phyloP scores from a whole-genome alignment of 2,113 vertebrate species.

The Solenodon paradoxus region DNA sequence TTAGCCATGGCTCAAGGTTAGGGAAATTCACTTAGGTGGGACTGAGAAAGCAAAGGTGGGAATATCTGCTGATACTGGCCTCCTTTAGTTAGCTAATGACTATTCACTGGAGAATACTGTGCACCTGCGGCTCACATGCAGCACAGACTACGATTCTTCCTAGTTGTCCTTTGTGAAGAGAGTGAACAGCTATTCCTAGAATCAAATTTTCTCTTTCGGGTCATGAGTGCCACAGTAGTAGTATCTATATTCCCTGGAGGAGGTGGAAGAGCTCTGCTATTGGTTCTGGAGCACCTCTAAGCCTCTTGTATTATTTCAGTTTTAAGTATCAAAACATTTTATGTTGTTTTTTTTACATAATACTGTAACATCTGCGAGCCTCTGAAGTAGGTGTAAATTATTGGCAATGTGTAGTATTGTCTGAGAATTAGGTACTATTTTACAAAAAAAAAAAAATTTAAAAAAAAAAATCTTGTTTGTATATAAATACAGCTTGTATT shows the following conservation, averaged over 20 bases:
- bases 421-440: no score
- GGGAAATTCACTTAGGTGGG: neutral
- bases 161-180: neutral
- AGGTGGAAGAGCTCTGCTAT: neutral
- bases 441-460: no score
- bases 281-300: neutral
- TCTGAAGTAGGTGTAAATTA: neutral
- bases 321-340: neutral
- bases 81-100: neutral
- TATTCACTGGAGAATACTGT: neutral
- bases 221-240: neutral
- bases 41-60: neutral
- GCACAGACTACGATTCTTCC: neutral
- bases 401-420: slow-evolving; percentile 3
- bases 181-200: neutral
- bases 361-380: neutral
- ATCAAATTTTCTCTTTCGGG: neutral
- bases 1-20: neutral
- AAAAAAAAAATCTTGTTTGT: no score
- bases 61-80: neutral
- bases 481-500: no score
- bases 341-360: neutral
- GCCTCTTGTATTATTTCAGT: neutral
- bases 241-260: neutral
- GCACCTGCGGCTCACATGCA: neutral